Evolutionary conservation across 2,113 vertebrate species (phyloP), one percentile per base, ranked within the genome.

Genomic region (Sceloporus undulatus): DNA sequence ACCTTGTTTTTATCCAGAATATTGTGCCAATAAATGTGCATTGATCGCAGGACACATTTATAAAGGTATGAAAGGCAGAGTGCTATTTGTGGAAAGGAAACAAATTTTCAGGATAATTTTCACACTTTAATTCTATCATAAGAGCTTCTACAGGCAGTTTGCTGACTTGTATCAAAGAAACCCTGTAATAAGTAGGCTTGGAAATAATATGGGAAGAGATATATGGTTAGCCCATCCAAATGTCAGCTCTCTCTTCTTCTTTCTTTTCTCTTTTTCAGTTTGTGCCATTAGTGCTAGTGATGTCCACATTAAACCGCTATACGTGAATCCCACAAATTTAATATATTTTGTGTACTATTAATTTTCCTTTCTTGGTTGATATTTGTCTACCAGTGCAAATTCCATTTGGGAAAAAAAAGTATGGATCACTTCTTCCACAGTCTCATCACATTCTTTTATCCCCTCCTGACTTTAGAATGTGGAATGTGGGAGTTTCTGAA

Each of bases 351-450:
- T 54, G 68, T 42, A 56, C 0, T 71, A 79, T 34, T 87, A 90
- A 66, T 94, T 96, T 92, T 81, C 62, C 85, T 86, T 79, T 95
- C 65, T 87, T 87, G 56, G 59, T 91, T 70, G 91, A 71, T 82
- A 90, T 74, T 88, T 66, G 87, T 91, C 84, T 92, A 54, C 59
- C 76, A 92, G 77, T 87, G 84, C 93, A 93, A 91, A 91, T 89
- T 89, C 75, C 66, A 85, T 93, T 90, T n/a, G 86, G 84, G 90
- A 93, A 95, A 48, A 34, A 91, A 95, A 93, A 93, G 78, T 92
- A 42, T 59, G 62, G 68, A 59, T 86, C 85, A 34, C 66, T 59
- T 93, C 48, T 54, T 75, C 59, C 65, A 75, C 77, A 87, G 87
- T 78, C 56, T 48, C 27, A 79, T 79, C 90, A 42, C 78, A 85